phyloP scores from a whole-genome alignment of 2,888 invertebrate genomes.

The Eugnorisma glareosa region DNA sequence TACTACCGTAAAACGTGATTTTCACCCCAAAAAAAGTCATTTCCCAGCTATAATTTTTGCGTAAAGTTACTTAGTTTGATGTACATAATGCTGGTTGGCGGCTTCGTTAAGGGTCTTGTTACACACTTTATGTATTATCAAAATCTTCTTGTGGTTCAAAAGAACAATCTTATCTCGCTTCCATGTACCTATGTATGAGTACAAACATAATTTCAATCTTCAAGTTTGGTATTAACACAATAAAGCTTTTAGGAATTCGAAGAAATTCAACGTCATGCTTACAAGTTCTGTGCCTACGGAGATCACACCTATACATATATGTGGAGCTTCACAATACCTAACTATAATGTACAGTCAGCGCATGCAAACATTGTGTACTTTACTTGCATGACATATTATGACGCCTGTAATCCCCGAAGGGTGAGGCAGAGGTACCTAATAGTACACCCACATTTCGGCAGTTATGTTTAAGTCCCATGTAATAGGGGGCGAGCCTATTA shows the following conservation, averaged over 20 bases:
- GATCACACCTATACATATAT: conserved; percentile 16
- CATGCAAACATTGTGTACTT: not conserved
- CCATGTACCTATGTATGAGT: conserved; percentile 3
- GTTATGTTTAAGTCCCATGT: too few relatives aligned
- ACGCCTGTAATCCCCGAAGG: too few relatives aligned
- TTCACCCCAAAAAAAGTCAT: too few relatives aligned
- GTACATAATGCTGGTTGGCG: too few relatives aligned
- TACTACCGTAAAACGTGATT: too few relatives aligned
- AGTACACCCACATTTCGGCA: too few relatives aligned
- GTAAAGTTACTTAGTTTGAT: too few relatives aligned
- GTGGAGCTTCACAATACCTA: not conserved
- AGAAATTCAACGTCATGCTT: conserved; percentile 39
- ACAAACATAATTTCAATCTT: conserved; percentile 32
- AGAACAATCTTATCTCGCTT: not conserved
- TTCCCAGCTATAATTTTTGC: too few relatives aligned
- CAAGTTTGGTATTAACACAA: conserved; percentile 38
- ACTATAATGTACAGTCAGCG: not conserved
- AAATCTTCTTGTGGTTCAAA: conserved; percentile 1
- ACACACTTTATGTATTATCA: conserved; percentile 2
- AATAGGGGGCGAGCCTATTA: too few relatives aligned
- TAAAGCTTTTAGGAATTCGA: conserved; percentile 44
- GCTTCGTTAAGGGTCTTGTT: too few relatives aligned
- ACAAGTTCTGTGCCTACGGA: conserved; percentile 20
- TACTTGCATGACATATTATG: too few relatives aligned
- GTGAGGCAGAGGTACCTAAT: too few relatives aligned